These are phyloP conservation scores for Synanthedon myopaeformis DNA, from an alignment of 2,888 invertebrate species.

Conservation along the genomic window DNA sequence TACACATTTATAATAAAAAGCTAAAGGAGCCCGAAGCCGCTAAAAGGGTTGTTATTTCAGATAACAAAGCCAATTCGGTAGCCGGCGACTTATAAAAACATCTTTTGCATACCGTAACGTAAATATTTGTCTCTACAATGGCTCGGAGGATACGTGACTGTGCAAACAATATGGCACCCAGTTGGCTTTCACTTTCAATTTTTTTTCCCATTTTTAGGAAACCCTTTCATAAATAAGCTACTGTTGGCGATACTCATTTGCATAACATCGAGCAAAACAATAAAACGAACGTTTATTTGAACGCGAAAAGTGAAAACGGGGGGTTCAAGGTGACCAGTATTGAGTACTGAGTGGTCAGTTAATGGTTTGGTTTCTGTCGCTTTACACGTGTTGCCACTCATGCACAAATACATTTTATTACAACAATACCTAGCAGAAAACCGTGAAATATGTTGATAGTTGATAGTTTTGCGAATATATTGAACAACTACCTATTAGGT, in stretches of 20 bases:
- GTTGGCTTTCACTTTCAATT: slow-evolving; percentile 45
- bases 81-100: slow-evolving; percentile 45
- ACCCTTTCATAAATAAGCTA: slow-evolving; percentile 56
- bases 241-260: slow-evolving; percentile 54
- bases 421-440: too few relatives aligned
- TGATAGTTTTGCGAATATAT: too few relatives aligned
- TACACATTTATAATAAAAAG: slow-evolving; percentile 13
- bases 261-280: slow-evolving; percentile 59
- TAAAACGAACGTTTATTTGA: slow-evolving; percentile 49
- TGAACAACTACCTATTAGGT: too few relatives aligned
- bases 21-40: slow-evolving; percentile 39
- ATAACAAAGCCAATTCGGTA: slow-evolving; percentile 63
- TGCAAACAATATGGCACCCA: slow-evolving; percentile 47
- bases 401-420: too few relatives aligned
- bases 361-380: slow-evolving; percentile 42
- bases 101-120: slow-evolving; percentile 62
- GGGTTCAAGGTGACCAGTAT: slow-evolving; percentile 44
- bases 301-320: slow-evolving; percentile 64
- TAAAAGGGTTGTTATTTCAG: slow-evolving; percentile 54
- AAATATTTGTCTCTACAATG: slow-evolving; percentile 62
- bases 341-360: slow-evolving; percentile 35
- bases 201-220: slow-evolving; percentile 48
- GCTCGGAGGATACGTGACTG: slow-evolving; percentile 48
- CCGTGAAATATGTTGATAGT: too few relatives aligned
- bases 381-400: slow-evolving; percentile 30